phyloP scores from a whole-genome alignment of 2,888 invertebrate genomes.

The Cheilosia impressa region DNA sequence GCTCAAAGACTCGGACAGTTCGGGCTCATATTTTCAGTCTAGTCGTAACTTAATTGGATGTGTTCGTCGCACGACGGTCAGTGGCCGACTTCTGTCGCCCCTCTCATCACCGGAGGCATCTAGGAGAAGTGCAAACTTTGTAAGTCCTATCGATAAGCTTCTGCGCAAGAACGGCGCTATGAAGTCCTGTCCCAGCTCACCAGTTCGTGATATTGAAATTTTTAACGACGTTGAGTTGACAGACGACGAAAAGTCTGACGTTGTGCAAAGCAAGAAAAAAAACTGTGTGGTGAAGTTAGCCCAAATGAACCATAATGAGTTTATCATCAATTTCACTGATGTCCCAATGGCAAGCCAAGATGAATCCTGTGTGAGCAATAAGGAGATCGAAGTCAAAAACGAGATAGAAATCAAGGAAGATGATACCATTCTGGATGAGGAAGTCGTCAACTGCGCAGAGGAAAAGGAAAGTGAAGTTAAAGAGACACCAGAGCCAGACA shows the following conservation, averaged over 20 bases:
- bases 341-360: background rate
- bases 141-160: constrained; percentile 82
- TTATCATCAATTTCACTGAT: background rate
- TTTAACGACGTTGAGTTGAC: background rate
- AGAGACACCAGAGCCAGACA: background rate
- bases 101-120: constrained; percentile 53
- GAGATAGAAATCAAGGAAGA: background rate
- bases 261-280: constrained; percentile 28
- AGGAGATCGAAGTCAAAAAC: background rate
- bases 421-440: background rate
- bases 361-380: background rate
- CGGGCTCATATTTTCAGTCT: constrained; percentile 28
- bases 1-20: constrained; percentile 46
- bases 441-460: too few species aligned
- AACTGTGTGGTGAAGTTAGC: constrained; percentile 57
- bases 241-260: constrained; percentile 2
- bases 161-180: constrained; percentile 80
- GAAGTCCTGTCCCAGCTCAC: constrained; percentile 47
- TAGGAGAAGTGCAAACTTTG: constrained; percentile 75
- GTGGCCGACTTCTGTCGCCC: constrained; percentile 55
- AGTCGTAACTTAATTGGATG: constrained; percentile 63
- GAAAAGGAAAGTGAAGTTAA: background rate
- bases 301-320: constrained; percentile 32
- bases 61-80: constrained; percentile 57
- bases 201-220: background rate